phyloP scores from a whole-genome alignment of 2,113 vertebrate species.

The Aphelocoma coerulescens region DNA sequence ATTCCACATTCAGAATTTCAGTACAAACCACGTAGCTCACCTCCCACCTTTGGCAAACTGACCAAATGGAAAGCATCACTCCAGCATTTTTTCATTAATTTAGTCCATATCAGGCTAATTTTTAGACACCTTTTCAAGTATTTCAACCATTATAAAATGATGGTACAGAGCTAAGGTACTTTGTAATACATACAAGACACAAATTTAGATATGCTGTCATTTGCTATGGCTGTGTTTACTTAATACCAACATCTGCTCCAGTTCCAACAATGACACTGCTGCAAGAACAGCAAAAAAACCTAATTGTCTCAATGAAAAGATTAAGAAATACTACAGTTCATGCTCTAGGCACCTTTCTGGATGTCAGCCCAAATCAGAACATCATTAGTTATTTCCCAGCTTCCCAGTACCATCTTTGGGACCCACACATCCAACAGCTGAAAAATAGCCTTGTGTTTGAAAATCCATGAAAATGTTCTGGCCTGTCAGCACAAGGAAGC shows the following conservation, averaged over 20 bases:
- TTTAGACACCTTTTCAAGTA: background rate
- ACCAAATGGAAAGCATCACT: background rate
- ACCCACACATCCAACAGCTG: background rate
- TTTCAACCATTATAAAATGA: background rate
- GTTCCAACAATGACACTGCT: background rate
- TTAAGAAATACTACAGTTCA: background rate
- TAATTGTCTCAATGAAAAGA: background rate
- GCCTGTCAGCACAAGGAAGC: background rate
- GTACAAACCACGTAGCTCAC: background rate
- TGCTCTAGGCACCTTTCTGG: background rate
- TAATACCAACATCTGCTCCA: background rate
- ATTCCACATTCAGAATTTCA: background rate
- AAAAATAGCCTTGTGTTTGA: conserved; percentile 7
- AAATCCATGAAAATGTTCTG: background rate
- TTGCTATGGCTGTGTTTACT: background rate
- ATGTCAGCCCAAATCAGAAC: background rate
- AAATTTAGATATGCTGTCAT: background rate
- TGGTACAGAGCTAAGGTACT: background rate
- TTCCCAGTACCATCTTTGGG: background rate
- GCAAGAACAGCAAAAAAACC: background rate
- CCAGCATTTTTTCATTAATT: background rate
- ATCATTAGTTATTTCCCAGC: conserved; percentile 37
- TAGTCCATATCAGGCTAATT: background rate
- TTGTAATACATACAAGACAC: background rate
- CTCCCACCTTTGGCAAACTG: background rate